Base-by-base conservation (phyloP, 2,888 invertebrate species). In the Dasypolia templi region DNA sequence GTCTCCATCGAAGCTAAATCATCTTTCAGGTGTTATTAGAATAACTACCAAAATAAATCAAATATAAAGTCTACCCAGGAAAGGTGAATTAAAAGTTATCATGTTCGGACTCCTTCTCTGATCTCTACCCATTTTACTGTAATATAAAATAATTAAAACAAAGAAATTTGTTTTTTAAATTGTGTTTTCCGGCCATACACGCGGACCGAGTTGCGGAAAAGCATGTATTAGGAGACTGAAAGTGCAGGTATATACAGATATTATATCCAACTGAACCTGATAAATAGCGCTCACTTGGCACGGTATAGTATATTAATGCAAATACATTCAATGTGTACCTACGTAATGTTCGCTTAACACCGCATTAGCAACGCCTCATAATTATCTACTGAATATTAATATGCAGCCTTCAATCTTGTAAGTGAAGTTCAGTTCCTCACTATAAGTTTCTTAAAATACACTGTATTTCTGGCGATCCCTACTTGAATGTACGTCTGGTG, bases 101-200 rank as follows among this genome's bases (percentile, higher is more conserved):
- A 32, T 64, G 32, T 46, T 53, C n/a, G 46, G n/a, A 67, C 5
- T 22, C 26, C 46, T 12, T 59, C 4, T 78, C 26, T 66, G 69
- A 75, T 69, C 39, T 53, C 22, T 46, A 75, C 68, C 17, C 78
- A 70, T 77, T 75, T 42, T 32, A 22, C 70, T 61, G 75, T 69
- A 78, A 77, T 53, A 9, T 6, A 19, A 29, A 46, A 59, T 9
- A 39, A 46, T 61, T 32, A 69, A 75, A 68, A 19, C n/a, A 59
- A 44, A n/a, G 53, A 44, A 11, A 7, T 39, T 26, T 19, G 7
- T 17, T 17, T 51, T 35, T 39, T 22, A 11, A n/a, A 19, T 51
- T 19, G 19, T 32, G 0, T 46, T 68, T 26, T 66, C 22, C 19
- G 6, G 3, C 32, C 53, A 32, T 44, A 3, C 22, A 64, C 11